Base-by-base conservation (phyloP, 1,140 invertebrate genomes). In the Parasteatoda tepidariorum region DNA sequence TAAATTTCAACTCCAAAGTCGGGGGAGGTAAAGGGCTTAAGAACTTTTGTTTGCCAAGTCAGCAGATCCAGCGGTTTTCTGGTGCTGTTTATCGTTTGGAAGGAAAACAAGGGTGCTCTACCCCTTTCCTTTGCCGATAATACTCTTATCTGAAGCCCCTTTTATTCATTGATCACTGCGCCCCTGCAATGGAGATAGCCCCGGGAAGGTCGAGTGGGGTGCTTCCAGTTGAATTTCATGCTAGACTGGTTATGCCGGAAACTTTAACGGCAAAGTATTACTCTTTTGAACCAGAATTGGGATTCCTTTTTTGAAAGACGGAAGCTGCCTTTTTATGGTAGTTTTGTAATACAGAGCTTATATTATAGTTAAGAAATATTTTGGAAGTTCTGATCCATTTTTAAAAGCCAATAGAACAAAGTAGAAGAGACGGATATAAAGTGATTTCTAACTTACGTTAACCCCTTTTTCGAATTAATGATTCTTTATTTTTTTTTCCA, bases 211-310 rank as follows among this genome's bases (percentile, higher is more conserved):
- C 13, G 66, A 3, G 33, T n/a, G 18, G 66, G 18, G 30, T 18
- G 18, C 30, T 18, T 28, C 48, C 31, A 71, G 68, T 71, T 71
- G 68, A 71, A 71, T 71, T 71, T 71, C 68, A 71, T 33, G 68
- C 41, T 55, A 71, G 24, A 48, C 26, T 71, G 48, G 26, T 18
- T n/a, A 22, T 28, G 68, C 11, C 26, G 68, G 68, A 48, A 71
- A 71, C 15, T 57, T 71, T 57, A 71, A 57, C 48, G 48, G 68
- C n/a, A 13, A 48, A 28, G 41, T 71, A 71, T 71, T 57, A 71
- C 22, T 71, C 28, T 57, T 70, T 54, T 48, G 67, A 48, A 48
- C 41, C 41, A 48, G 18, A 48, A 9, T 9, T 48, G n/a, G n/a
- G n/a, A n/a, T n/a, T n/a, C n/a, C n/a, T n/a, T n/a, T n/a, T n/a